A percentile compares a stretch with the other conserved stretches of the same genome.
These are phyloP conservation scores for Polypedilum pembai DNA, from an alignment of 1,140 invertebrate genomes.

Conservation along the genomic window DNA sequence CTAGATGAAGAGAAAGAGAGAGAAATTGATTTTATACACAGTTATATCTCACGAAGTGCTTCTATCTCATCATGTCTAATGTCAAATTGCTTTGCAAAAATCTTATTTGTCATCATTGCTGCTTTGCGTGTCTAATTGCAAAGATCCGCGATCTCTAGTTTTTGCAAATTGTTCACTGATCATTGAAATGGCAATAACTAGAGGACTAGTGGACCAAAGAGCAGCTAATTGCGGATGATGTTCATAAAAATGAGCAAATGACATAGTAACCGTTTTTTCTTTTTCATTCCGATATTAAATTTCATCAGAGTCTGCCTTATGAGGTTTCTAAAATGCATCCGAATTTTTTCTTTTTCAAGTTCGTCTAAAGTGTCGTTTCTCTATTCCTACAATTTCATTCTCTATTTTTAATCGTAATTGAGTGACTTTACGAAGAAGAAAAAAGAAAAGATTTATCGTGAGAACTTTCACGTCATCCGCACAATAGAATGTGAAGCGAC, in stretches of 20 bases:
- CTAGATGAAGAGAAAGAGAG: not conserved
- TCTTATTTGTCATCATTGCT: not conserved
- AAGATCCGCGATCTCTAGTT: not conserved
- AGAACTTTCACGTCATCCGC: constrained; percentile 10
- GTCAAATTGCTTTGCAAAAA: not conserved
- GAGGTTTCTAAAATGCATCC: too few species aligned
- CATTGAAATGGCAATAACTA: not conserved
- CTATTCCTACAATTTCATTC: not conserved
- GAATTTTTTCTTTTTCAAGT: too few species aligned
- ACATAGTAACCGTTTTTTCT: not conserved
- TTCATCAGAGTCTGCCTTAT: not conserved
- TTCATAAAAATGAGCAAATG: not conserved
- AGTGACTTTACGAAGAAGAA: not conserved
- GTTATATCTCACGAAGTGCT: not conserved
- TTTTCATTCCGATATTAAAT: not conserved
- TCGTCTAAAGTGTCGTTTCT: not conserved
- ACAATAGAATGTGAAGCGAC: constrained; percentile 12
- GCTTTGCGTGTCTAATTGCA: not conserved
- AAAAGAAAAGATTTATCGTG: not conserved
- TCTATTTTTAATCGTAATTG: not conserved
- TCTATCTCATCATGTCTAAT: not conserved
- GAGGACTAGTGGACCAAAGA: not conserved
- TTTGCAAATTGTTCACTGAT: not conserved
- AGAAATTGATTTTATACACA: not conserved
- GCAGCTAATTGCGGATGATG: not conserved